Percentiles rank a stretch among this genome's conserved stretches.
Evolutionary conservation across 2,888 invertebrate species (phyloP).

Genomic region (Athalia cordata): DNA sequence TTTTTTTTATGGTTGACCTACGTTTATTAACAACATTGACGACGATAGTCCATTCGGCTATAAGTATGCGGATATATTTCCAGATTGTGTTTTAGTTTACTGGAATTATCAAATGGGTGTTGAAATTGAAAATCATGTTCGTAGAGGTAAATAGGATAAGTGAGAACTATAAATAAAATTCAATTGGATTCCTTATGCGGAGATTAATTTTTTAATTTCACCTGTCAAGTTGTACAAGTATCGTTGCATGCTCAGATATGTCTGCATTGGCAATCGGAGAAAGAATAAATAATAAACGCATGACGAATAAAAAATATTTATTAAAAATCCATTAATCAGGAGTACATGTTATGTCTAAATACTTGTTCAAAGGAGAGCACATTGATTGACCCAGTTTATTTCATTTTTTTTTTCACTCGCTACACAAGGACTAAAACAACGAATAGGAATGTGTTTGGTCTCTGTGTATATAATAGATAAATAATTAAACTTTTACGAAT

Average conservation of each 20-base stretch:
- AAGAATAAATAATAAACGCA: background rate
- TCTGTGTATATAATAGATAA: background rate
- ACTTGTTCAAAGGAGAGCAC: background rate
- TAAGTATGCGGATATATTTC: too few species aligned
- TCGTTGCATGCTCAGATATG: too few species aligned
- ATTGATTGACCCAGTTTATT: background rate
- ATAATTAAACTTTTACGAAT: background rate
- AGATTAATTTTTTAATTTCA: background rate
- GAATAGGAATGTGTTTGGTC: constrained; percentile 1
- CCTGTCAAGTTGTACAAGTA: too few species aligned
- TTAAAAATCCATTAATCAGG: background rate
- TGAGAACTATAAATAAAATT: constrained; percentile 14
- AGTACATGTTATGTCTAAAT: background rate
- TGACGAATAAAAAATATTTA: constrained; percentile 12
- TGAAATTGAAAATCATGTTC: constrained; percentile 19
- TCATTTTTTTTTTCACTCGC: background rate
- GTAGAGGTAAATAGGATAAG: background rate
- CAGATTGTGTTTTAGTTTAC: background rate
- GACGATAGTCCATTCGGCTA: too few species aligned
- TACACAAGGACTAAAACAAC: constrained; percentile 1
- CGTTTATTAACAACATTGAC: too few species aligned
- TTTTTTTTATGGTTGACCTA: too few species aligned
- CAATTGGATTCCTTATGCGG: background rate
- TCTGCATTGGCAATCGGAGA: too few species aligned
- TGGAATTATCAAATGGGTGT: background rate